These are phyloP conservation scores for Cryptoblepharus egeriae DNA, from an alignment of 2,797 vertebrate genomes.

Conservation along the genomic window DNA sequence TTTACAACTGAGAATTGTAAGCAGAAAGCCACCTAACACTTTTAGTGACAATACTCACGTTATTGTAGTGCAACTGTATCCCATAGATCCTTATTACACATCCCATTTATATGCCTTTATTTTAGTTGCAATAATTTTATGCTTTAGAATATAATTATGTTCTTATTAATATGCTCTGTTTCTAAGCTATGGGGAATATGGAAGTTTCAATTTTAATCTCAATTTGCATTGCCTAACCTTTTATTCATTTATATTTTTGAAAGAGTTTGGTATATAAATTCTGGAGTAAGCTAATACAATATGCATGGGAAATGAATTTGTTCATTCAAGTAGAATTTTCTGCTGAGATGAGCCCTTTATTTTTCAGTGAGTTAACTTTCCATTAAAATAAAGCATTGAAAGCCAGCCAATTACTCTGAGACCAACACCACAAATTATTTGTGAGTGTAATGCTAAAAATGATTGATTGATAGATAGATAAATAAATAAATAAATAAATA, in stretches of 20 bases:
- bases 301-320: constrained; percentile 66
- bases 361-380: constrained; percentile 61
- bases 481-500: no score
- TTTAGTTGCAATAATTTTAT: constrained; percentile 51
- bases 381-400: constrained; percentile 63
- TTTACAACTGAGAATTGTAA: constrained; percentile 21
- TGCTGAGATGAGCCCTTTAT: constrained; percentile 63
- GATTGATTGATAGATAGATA: no score
- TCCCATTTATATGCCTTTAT: constrained; percentile 35
- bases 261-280: constrained; percentile 58
- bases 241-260: constrained; percentile 58
- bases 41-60: constrained; percentile 22
- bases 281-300: constrained; percentile 51
- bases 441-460: constrained; percentile 36
- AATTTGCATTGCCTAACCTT: constrained; percentile 59
- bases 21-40: constrained; percentile 39
- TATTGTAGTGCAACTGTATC: constrained; percentile 49
- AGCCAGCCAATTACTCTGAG: constrained; percentile 51
- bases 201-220: constrained; percentile 46
- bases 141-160: constrained; percentile 51
- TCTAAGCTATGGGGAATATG: constrained; percentile 46
- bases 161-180: constrained; percentile 55
- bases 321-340: constrained; percentile 71
- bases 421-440: constrained; percentile 49
- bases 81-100: constrained; percentile 17